A percentile compares a stretch with the other conserved stretches of the same genome.
These are phyloP conservation scores for Arenaria interpres DNA, from an alignment of 2,113 vertebrate genomes.

Conservation along the genomic window DNA sequence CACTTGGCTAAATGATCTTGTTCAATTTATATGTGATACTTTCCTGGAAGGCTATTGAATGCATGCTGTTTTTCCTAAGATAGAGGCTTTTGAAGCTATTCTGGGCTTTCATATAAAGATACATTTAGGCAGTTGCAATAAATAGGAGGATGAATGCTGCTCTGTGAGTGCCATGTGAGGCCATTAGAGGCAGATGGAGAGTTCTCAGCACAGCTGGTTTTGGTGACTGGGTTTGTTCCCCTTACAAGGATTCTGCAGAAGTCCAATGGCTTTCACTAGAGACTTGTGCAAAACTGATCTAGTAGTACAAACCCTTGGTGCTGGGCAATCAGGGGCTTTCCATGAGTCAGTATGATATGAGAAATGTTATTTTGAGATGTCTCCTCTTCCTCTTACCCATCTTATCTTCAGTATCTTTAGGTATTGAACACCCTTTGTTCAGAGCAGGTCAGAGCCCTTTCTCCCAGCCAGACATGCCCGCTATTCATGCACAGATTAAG, in stretches of 20 bases:
- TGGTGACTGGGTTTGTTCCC: conserved; percentile 37
- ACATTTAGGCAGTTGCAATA: background rate
- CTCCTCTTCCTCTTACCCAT: conserved; percentile 22
- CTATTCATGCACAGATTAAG: background rate
- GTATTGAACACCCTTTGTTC: background rate
- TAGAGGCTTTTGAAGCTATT: conserved; percentile 44
- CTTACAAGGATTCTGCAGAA: conserved; percentile 26
- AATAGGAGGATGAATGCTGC: background rate
- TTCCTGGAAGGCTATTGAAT: conserved; percentile 50
- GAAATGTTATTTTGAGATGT: conserved; percentile 7
- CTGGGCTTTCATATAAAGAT: conserved; percentile 8
- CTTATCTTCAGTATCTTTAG: background rate
- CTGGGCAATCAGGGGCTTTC: conserved; percentile 7
- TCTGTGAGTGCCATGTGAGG: background rate
- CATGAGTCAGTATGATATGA: background rate
- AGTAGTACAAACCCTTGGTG: background rate
- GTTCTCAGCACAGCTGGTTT: background rate
- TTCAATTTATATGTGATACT: conserved; percentile 4
- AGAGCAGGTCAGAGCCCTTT: background rate
- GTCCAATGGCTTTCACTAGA: background rate
- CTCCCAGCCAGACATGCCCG: background rate
- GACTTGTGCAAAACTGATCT: conserved; percentile 4
- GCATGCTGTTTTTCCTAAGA: conserved; percentile 19
- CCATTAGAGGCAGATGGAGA: background rate
- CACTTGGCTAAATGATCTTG: background rate